phyloP scores from a whole-genome alignment of 2,888 invertebrate genomes.

The Folsomia candida region DNA sequence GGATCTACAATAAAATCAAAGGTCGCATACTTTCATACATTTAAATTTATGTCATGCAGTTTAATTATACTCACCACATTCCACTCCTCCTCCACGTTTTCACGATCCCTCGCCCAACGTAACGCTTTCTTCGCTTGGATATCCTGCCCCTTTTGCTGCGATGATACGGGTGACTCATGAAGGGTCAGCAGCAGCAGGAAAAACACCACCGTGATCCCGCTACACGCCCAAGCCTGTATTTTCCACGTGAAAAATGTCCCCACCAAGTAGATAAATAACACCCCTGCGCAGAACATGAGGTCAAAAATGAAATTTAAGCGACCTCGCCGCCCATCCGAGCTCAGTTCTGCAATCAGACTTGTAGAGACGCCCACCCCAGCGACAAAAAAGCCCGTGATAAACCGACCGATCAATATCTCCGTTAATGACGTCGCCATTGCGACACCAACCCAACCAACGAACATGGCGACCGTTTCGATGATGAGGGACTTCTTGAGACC shows the following conservation, averaged over 20 bases:
- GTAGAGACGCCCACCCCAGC: conserved; percentile 24
- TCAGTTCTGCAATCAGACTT: conserved; percentile 16
- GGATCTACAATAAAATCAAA: too few relatives aligned
- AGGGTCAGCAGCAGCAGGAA: conserved; percentile 6
- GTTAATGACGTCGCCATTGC: not conserved
- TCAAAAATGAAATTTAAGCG: conserved; percentile 23
- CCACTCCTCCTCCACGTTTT: conserved; percentile 1
- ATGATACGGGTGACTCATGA: conserved; percentile 8
- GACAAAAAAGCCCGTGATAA: conserved; percentile 17
- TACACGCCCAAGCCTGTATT: conserved; percentile 12
- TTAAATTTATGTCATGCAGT: not conserved
- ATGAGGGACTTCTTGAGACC: conserved; percentile 2
- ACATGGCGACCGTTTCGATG: not conserved
- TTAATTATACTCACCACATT: not conserved
- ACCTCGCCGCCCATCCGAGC: not conserved
- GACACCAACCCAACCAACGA: conserved; percentile 5
- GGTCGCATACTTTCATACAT: not conserved
- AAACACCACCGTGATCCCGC: not conserved
- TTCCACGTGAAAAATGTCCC: conserved; percentile 16
- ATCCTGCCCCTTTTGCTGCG: not conserved
- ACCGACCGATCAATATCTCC: conserved; percentile 9
- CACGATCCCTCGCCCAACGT: not conserved
- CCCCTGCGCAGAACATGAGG: conserved; percentile 22
- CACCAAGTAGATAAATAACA: conserved; percentile 18
- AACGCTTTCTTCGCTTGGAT: conserved; percentile 6